Evolutionary conservation across 1,140 invertebrate species (phyloP).

Genomic region (Parapsyche elsis): DNA sequence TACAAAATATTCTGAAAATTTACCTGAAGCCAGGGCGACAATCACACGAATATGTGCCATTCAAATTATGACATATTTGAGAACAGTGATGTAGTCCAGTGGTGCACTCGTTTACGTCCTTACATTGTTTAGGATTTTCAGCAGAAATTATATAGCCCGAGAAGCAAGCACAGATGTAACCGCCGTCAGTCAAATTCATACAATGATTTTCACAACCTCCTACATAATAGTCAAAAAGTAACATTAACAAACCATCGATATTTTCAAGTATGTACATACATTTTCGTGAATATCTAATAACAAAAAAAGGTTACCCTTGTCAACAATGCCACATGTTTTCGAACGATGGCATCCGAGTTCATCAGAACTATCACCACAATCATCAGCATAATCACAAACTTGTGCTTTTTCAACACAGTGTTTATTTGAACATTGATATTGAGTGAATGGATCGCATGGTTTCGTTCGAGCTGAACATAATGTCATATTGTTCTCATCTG

Average conservation of each 20-base stretch:
- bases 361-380: slow-evolving; percentile 88
- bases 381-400: slow-evolving; percentile 86
- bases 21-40: slow-evolving; percentile 85
- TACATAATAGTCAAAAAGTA: slow-evolving; percentile 50
- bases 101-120: slow-evolving; percentile 92
- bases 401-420: slow-evolving; percentile 85
- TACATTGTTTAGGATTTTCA: slow-evolving; percentile 80
- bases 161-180: slow-evolving; percentile 90
- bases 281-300: neutral
- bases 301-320: slow-evolving; percentile 63
- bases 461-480: slow-evolving; percentile 79
- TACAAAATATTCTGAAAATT: slow-evolving; percentile 18
- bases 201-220: slow-evolving; percentile 96
- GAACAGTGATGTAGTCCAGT: slow-evolving; percentile 88
- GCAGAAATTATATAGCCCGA: slow-evolving; percentile 84
- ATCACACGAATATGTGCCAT: slow-evolving; percentile 89
- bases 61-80: slow-evolving; percentile 92
- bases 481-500: slow-evolving; percentile 93
- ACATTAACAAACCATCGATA: slow-evolving; percentile 1
- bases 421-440: slow-evolving; percentile 92
- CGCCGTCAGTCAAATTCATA: slow-evolving; percentile 82
- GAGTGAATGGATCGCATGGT: slow-evolving; percentile 77
- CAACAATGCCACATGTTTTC: slow-evolving; percentile 76
- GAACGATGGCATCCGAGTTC: slow-evolving; percentile 89
- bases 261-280: too few relatives aligned